Percentiles rank a stretch among this genome's conserved stretches.
These are phyloP conservation scores for Casuarius casuarius DNA, from an alignment of 2,113 vertebrate genomes.

Conservation along the genomic window DNA sequence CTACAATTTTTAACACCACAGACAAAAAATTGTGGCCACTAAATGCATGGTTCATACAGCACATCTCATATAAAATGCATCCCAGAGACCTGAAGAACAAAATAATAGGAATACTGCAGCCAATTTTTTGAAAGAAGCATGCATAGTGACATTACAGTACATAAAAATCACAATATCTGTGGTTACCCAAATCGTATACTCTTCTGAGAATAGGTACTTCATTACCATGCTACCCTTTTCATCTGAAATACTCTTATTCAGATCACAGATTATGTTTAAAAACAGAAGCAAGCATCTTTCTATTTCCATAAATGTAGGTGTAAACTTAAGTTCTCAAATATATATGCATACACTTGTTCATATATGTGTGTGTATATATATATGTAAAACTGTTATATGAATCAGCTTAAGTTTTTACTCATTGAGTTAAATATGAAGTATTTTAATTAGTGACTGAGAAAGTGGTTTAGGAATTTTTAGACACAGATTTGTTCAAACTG, in stretches of 20 bases:
- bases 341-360: neutral
- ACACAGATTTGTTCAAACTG: neutral
- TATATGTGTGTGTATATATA: no score
- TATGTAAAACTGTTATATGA: neutral
- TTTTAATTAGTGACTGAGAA: neutral
- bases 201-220: neutral
- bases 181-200: neutral
- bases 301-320: neutral
- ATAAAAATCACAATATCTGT: neutral
- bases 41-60: constrained; percentile 87
- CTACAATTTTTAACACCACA: constrained; percentile 85
- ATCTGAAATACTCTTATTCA: neutral
- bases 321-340: neutral
- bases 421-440: neutral
- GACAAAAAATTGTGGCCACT: constrained; percentile 84
- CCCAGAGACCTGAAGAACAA: constrained; percentile 82
- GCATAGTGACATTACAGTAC: neutral
- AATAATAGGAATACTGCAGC: neutral
- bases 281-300: neutral
- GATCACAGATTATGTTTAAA: neutral
- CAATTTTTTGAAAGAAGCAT: neutral
- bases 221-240: neutral
- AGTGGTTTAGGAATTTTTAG: neutral
- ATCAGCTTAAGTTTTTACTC: neutral
- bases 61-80: constrained; percentile 89